Percentiles rank a stretch among this genome's conserved stretches.
Evolutionary conservation across 2,797 vertebrate species (phyloP).

Genomic region (Chanos chanos): DNA sequence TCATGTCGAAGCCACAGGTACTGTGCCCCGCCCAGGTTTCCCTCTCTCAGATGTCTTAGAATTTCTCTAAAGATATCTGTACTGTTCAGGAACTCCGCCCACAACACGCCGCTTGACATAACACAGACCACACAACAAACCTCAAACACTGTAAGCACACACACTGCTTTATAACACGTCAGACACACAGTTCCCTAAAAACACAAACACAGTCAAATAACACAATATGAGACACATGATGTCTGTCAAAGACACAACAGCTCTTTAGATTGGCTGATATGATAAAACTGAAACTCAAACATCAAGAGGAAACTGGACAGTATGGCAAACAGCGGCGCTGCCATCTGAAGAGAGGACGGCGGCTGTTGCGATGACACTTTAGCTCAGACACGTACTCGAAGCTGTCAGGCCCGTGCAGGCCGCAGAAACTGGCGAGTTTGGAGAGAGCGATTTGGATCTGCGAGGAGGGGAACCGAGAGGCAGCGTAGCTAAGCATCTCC

Average conservation of each 20-base stretch:
- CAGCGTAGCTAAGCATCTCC: conserved; percentile 88
- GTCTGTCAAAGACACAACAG: too few species aligned
- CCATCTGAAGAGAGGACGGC: background rate
- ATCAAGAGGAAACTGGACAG: too few species aligned
- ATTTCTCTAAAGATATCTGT: conserved; percentile 79
- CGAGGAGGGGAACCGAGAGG: conserved; percentile 56
- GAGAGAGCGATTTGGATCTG: conserved; percentile 84
- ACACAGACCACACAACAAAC: background rate
- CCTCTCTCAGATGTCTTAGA: conserved; percentile 75
- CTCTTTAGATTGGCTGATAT: too few species aligned
- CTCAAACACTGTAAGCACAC: background rate
- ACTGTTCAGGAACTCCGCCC: conserved; percentile 91
- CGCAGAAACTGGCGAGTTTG: conserved; percentile 86
- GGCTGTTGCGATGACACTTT: background rate
- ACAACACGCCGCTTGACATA: conserved; percentile 78
- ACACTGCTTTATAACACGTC: background rate
- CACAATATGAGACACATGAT: too few species aligned
- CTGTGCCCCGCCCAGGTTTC: conserved; percentile 82
- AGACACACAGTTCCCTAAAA: too few species aligned
- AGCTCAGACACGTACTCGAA: conserved; percentile 82
- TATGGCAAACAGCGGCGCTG: too few species aligned
- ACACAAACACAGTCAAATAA: too few species aligned
- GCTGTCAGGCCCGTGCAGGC: conserved; percentile 79
- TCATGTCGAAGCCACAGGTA: conserved; percentile 91
- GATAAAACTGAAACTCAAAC: too few species aligned